A percentile compares a stretch with the other conserved stretches of the same genome.
These are phyloP conservation scores for Nebria brevicollis DNA, from an alignment of 2,888 invertebrate genomes.

Conservation along the genomic window DNA sequence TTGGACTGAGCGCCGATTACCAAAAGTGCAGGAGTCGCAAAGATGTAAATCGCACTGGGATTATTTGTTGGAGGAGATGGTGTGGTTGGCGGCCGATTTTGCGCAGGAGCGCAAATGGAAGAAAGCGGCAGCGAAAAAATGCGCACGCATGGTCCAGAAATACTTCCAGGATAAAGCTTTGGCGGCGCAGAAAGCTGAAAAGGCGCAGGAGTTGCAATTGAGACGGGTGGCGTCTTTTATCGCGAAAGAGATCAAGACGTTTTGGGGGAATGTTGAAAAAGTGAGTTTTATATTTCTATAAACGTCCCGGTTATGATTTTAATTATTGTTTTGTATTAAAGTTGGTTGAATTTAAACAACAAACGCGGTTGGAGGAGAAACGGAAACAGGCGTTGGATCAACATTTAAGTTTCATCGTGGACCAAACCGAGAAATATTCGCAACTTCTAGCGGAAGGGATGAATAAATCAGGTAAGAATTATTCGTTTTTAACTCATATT, in stretches of 20 bases:
- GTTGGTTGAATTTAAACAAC: constrained; percentile 94
- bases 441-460: constrained; percentile 88
- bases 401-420: constrained; percentile 97
- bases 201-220: constrained; percentile 87
- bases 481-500: neutral
- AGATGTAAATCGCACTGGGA: constrained; percentile 98
- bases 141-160: constrained; percentile 90
- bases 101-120: constrained; percentile 98
- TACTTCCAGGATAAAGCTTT: constrained; percentile 91
- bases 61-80: constrained; percentile 97
- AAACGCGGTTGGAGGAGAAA: constrained; percentile 92
- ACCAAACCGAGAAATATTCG: constrained; percentile 97
- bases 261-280: constrained; percentile 98
- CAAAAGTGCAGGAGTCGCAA: constrained; percentile 90
- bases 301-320: constrained; percentile 10
- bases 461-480: constrained; percentile 66
- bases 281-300: constrained; percentile 59
- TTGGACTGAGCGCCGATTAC: constrained; percentile 92
- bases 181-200: constrained; percentile 89
- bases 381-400: constrained; percentile 94
- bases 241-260: constrained; percentile 92
- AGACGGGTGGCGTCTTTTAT: constrained; percentile 89
- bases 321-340: constrained; percentile 54
- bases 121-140: constrained; percentile 93
- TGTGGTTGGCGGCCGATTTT: constrained; percentile 98